Percentiles rank a stretch among this genome's conserved stretches.
Conservation (phyloP, 23 tunicate species). For the Clavelina lepadiformis region DNA sequence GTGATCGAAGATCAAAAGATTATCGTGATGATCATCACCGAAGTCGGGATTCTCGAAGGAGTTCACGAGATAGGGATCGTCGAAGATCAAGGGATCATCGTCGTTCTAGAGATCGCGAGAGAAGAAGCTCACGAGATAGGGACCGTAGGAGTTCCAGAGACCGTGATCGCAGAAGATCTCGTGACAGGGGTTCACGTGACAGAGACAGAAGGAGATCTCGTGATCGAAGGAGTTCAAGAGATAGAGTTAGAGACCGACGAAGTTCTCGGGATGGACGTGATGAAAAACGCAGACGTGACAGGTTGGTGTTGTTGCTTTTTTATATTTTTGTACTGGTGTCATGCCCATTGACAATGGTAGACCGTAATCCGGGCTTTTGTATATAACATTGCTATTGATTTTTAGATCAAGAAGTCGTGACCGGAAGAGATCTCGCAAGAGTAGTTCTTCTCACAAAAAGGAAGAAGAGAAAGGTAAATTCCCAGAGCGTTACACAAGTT, state of each 20-base stretch:
- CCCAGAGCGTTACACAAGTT: too few species aligned
- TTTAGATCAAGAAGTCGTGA: constrained; percentile 40
- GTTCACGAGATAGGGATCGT: constrained; percentile 15
- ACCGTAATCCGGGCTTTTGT: background rate
- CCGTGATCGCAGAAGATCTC: background rate
- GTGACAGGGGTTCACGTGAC: constrained; percentile 38
- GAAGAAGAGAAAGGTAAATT: too few species aligned
- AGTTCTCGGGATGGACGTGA: constrained; percentile 41
- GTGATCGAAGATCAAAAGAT: constrained; percentile 8
- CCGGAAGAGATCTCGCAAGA: constrained; percentile 36
- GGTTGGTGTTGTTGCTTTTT: constrained; percentile 6
- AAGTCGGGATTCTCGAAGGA: constrained; percentile 2
- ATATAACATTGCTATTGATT: background rate
- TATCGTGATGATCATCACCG: background rate
- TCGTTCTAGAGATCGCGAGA: constrained; percentile 7
- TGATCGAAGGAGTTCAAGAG: constrained; percentile 18
- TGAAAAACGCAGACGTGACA: constrained; percentile 31
- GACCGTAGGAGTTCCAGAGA: constrained; percentile 24
- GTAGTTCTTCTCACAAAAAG: constrained; percentile 30
- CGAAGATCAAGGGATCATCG: constrained; percentile 2
- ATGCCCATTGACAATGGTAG: background rate
- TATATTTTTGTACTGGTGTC: background rate
- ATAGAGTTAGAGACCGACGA: constrained; percentile 42
- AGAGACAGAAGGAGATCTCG: constrained; percentile 51
- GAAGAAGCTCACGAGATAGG: constrained; percentile 26